Evolutionary conservation across 2,888 invertebrate species (phyloP).

Genomic region (Lepidocyrtoides sp.): DNA sequence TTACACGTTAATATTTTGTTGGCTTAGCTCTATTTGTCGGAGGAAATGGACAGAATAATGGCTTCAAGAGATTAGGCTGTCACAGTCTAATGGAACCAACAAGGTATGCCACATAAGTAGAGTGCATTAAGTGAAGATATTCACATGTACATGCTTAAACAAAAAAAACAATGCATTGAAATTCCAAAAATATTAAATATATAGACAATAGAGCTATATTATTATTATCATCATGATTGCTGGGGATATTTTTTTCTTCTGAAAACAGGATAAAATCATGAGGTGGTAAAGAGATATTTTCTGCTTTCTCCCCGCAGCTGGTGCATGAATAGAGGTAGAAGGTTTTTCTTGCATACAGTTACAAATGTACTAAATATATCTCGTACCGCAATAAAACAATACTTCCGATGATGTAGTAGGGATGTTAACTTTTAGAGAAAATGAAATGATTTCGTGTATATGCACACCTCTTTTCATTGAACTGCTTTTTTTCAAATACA

Average conservation of each 20-base stretch:
- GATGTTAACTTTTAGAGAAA: no score
- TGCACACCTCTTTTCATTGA: no score
- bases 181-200: conserved; percentile 3
- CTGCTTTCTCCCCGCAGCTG: background rate
- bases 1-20: conserved; percentile 40
- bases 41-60: conserved; percentile 65
- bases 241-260: background rate
- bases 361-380: no score
- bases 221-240: background rate
- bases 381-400: no score
- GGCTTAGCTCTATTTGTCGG: conserved; percentile 34
- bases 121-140: background rate
- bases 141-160: background rate
- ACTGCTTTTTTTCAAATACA: no score
- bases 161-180: conserved; percentile 12
- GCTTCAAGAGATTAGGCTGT: conserved; percentile 58
- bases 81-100: conserved; percentile 41
- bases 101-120: background rate
- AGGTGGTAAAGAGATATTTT: background rate
- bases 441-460: no score
- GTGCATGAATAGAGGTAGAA: background rate
- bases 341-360: no score
- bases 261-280: conserved; percentile 11
- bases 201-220: no score
- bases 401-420: no score